phyloP scores from a whole-genome alignment of 2,113 vertebrate species.

The Orientallactaga bullata region DNA sequence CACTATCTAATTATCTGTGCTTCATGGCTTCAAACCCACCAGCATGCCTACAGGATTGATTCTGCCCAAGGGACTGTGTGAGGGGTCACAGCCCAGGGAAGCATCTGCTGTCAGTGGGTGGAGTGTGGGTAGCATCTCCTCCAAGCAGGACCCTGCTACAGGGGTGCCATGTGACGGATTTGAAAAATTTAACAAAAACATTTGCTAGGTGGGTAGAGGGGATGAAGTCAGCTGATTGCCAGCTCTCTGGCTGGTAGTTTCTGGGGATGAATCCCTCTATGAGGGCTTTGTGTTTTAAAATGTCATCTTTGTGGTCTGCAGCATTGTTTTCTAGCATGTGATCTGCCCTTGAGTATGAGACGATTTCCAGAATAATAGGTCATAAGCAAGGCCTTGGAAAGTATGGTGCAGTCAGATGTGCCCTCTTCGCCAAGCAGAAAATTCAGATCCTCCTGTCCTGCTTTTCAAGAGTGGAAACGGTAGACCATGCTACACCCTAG shows the following conservation, averaged over 20 bases:
- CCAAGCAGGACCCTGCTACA: not conserved
- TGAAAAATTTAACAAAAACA: not conserved
- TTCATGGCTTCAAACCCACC: not conserved
- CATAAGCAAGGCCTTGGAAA: not conserved
- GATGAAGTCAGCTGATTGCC: not conserved
- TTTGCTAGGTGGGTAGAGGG: not conserved
- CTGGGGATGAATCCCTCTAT: not conserved
- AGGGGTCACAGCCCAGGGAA: not conserved
- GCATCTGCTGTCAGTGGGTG: not conserved
- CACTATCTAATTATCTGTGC: not conserved
- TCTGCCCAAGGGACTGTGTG: not conserved
- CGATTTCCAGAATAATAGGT: not conserved
- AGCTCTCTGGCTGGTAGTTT: not conserved
- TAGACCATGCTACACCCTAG: fast-evolving
- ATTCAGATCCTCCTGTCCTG: not conserved
- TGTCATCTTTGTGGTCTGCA: not conserved
- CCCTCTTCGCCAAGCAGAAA: not conserved
- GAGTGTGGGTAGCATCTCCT: not conserved
- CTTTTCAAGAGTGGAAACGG: not conserved
- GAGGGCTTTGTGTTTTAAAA: not conserved
- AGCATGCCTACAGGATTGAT: fast-evolving
- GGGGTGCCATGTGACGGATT: not conserved
- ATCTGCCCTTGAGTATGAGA: not conserved
- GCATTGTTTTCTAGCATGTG: not conserved
- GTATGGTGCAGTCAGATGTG: not conserved